Evolutionary conservation across 2,888 invertebrate genomes (phyloP).

Genomic region (Callimorpha dominula): DNA sequence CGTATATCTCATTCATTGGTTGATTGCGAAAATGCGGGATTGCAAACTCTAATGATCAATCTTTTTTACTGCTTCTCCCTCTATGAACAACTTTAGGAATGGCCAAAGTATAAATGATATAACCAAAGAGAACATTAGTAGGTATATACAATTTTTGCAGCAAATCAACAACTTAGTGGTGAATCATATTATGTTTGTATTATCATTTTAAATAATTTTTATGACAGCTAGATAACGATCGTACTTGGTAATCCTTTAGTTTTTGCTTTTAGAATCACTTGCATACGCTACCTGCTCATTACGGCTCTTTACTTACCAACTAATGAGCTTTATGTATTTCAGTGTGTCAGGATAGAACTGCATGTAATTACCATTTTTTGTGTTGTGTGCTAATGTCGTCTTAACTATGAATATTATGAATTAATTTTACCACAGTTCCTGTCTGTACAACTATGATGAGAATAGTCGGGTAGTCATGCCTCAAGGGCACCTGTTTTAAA

Average conservation of each 20-base stretch:
- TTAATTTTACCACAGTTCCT: not conserved
- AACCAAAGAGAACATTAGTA: not conserved
- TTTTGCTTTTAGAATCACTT: slow-evolving; percentile 18
- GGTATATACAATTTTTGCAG: not conserved
- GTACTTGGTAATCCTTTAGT: slow-evolving; percentile 15
- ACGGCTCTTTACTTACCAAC: slow-evolving; percentile 11
- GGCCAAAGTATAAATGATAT: not conserved
- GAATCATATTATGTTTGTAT: slow-evolving; percentile 12
- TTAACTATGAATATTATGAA: not conserved
- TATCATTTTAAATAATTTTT: slow-evolving; percentile 18
- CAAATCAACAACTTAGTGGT: not conserved
- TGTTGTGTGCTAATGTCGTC: not conserved
- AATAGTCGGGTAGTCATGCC: not conserved
- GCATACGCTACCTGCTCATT: slow-evolving; percentile 16
- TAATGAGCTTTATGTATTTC: slow-evolving; percentile 5
- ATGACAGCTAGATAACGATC: slow-evolving; percentile 26
- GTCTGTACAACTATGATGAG: not conserved
- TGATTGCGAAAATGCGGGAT: too few species aligned
- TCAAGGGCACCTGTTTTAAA: not conserved
- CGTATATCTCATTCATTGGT: too few species aligned
- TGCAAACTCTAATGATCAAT: too few species aligned
- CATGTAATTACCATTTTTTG: not conserved
- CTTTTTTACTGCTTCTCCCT: too few species aligned
- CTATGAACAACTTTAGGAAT: not conserved
- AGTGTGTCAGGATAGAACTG: slow-evolving; percentile 3